phyloP scores from a whole-genome alignment of 2,797 vertebrate genomes.

The Petrocephalus sullivani region DNA sequence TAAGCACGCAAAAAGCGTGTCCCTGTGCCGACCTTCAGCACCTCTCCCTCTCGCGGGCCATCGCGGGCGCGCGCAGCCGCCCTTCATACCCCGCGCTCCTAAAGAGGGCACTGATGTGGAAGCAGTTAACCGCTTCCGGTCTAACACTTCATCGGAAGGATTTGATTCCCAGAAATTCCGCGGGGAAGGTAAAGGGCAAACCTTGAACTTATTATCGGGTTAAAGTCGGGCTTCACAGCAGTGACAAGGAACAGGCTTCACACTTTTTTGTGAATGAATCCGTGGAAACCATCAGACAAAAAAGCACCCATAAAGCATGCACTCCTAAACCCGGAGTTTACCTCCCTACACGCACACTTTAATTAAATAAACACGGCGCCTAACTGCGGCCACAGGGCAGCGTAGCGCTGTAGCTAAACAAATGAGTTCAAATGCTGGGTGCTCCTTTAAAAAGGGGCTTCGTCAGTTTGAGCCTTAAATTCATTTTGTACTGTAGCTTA shows the following conservation, averaged over 20 bases:
- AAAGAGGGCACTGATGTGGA: slow-evolving; percentile 33
- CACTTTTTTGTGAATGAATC: slow-evolving; percentile 24
- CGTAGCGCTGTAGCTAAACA: slow-evolving; percentile 9
- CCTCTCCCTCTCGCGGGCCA: slow-evolving; percentile 1
- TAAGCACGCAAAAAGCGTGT: background rate
- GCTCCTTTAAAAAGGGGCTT: background rate
- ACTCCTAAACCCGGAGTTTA: slow-evolving; percentile 8
- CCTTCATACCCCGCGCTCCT: slow-evolving; percentile 18
- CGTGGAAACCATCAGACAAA: background rate
- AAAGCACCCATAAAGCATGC: background rate
- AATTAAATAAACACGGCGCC: background rate
- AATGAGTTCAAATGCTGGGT: background rate
- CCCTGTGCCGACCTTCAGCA: background rate
- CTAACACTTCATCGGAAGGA: slow-evolving; percentile 45
- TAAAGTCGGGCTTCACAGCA: slow-evolving; percentile 31
- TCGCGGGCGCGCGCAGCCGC: background rate
- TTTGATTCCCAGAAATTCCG: slow-evolving; percentile 33
- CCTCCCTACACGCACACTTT: background rate
- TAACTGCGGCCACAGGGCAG: background rate
- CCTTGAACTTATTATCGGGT: slow-evolving; percentile 46
- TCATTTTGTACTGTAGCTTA: background rate
- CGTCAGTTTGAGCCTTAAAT: background rate
- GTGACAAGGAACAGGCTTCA: slow-evolving; percentile 21
- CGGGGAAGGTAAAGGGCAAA: slow-evolving; percentile 43
- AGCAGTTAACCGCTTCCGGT: slow-evolving; percentile 45